Evolutionary conservation across 2,113 vertebrate genomes (phyloP), one percentile per base, ranked within the genome.

Genomic region (Cynoglossus semilaevis): DNA sequence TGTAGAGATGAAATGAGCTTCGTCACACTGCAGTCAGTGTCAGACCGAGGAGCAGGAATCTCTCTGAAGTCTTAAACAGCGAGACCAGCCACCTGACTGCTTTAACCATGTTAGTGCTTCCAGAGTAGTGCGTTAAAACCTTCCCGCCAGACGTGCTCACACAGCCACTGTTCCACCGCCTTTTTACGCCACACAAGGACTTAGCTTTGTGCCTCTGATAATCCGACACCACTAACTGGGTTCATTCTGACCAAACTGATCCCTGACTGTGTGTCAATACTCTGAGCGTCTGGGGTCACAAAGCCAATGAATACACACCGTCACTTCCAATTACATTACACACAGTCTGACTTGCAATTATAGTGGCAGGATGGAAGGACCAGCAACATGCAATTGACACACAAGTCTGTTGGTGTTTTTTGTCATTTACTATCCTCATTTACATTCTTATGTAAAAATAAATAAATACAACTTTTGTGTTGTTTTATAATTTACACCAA

Each of bases 191-290:
- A 52, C 49, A 54, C 61, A 42, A 48, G 45, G 63, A 54, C 41
- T 29, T 57, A 50, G 49, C 45, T 59, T 68, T 67, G 63, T 19
- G 0, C 54, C 40, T 63, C 67, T 0, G 47, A 57, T 82, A 70
- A 79, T 82, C 80, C 65, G 81, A 77, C 75, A 77, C 65, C 66
- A 15, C 56, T 60, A 71, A 72, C 67, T 61, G 70, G 64, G 69
- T 51, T 72, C 53, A 63, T 63, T 78, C 59, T 52, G 54, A 45
- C 45, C 22, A 65, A 14, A 9, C 68, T 75, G 74, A 83, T 71
- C 70, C 58, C 65, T 51, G 72, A 74, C 51, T 62, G 71, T 75
- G 29, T 70, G 53, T 8, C 38, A 43, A 67, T 59, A 52, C 16
- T 8, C 40, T n/a, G 13, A 56, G 46, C 14, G 72, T 73, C 77